Conservation (phyloP, 2,888 invertebrate species). For the Margaritifera margaritifera region DNA sequence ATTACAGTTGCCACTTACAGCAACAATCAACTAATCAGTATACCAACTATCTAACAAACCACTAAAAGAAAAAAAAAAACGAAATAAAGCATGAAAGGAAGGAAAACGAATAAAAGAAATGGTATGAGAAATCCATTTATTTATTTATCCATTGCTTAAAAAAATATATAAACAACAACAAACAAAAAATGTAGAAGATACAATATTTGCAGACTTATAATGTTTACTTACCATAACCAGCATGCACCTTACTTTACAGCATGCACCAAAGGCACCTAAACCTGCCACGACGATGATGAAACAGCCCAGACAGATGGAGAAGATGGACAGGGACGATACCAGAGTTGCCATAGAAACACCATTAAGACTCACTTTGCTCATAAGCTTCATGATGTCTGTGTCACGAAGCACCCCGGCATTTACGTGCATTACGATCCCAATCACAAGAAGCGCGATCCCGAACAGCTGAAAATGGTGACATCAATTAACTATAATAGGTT, state of each 20-base stretch:
- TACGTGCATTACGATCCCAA: constrained; percentile 5
- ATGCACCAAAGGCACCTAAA: constrained; percentile 36
- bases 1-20: too few species aligned
- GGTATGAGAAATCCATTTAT: too few species aligned
- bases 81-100: too few species aligned
- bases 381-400: constrained; percentile 3
- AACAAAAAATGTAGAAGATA: not conserved
- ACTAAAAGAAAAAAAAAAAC: too few species aligned
- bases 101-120: too few species aligned
- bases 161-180: not conserved
- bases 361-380: not conserved
- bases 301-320: constrained; percentile 31
- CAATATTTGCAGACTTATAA: not conserved
- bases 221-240: constrained; percentile 30
- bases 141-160: not conserved
- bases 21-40: too few species aligned
- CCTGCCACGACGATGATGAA: constrained; percentile 31
- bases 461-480: constrained; percentile 4
- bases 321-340: constrained; percentile 22
- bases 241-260: constrained; percentile 36
- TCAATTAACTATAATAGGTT: too few species aligned
- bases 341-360: constrained; percentile 1
- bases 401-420: constrained; percentile 3
- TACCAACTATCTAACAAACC: too few species aligned
- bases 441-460: constrained; percentile 5